Evolutionary conservation across 1,140 invertebrate genomes (phyloP), one percentile per base, ranked within the genome.

Genomic region (Drosophila sucinea): DNA sequence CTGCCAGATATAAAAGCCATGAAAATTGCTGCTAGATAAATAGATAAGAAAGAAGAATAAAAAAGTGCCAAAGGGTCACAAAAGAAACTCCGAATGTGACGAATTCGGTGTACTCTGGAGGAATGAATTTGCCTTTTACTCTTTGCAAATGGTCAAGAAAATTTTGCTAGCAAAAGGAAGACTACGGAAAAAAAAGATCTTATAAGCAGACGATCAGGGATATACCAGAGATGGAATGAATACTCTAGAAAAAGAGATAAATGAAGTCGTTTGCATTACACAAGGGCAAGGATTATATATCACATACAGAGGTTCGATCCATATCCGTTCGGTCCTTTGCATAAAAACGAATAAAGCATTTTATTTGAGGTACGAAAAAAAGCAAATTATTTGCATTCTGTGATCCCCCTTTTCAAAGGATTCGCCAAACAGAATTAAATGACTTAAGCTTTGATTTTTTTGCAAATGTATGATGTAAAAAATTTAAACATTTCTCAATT

Each of bases 1-100:
- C 25, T 10, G 25, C 33, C 33, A 60, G 68, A 77, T 41, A 77
- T 41, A 60, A 74, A 77, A 67, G 55, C 67, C 61, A 77, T 82
- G 8, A 73, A 82, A 70, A 82, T 72, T 69, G 65, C 63, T 69
- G 32, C 41, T 64, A 72, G 73, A 68, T 80, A 68, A 68, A 71
- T 67, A 65, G 35, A 57, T 72, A 81, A 65, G 66, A 65, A 72
- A 64, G 62, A 63, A 68, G 51, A 63, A 51, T 41, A 44, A 41
- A 6, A 25, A 51, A 47, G 1, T 27, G 27, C 3, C 44, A 27
- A 51, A 51, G 8, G 44, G 44, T 51, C 44, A 27, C 23, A 51
- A 2, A 51, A 51, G 7, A 27, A 51, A 3, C 11, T 2, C 3
- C 1, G 10, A 51, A 25, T 51, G 7, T 27, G 7, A 51, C 44